Percentiles rank a stretch among this genome's conserved stretches.
These are phyloP conservation scores for Ceyx cyanopectus DNA, from an alignment of 2,113 vertebrate genomes.

Conservation along the genomic window DNA sequence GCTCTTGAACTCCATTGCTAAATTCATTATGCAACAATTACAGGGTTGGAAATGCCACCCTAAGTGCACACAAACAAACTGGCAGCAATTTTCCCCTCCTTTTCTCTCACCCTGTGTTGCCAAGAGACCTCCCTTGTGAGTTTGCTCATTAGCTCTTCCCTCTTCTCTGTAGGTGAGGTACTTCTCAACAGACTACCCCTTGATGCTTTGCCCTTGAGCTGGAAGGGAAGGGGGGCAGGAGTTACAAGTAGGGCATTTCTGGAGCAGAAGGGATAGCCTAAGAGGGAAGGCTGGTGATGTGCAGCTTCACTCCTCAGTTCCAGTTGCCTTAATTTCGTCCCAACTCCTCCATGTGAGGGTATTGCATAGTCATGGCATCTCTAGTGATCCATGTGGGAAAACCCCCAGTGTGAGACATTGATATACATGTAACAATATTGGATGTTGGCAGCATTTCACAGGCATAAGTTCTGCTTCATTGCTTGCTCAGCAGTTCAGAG, in stretches of 20 bases:
- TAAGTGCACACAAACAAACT: conserved; percentile 55
- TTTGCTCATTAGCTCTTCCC: background rate
- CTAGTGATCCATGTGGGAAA: accelerated
- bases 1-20: conserved; percentile 58
- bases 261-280: background rate
- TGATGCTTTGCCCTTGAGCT: background rate
- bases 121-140: background rate
- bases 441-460: background rate
- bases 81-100: conserved; percentile 11
- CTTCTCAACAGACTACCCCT: accelerated
- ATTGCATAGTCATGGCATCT: background rate
- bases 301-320: background rate
- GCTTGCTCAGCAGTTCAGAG: background rate
- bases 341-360: accelerated
- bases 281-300: background rate
- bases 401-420: background rate
- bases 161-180: background rate
- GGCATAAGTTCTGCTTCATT: background rate
- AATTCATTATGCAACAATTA: conserved; percentile 69
- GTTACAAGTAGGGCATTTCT: background rate
- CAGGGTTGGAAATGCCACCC: conserved; percentile 53
- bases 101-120: background rate
- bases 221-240: background rate
- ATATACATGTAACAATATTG: background rate
- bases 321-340: background rate